A percentile compares a stretch with the other conserved stretches of the same genome.
These are phyloP conservation scores for Thalassaphorura encarpata DNA, from an alignment of 1,140 invertebrate species.

Conservation along the genomic window DNA sequence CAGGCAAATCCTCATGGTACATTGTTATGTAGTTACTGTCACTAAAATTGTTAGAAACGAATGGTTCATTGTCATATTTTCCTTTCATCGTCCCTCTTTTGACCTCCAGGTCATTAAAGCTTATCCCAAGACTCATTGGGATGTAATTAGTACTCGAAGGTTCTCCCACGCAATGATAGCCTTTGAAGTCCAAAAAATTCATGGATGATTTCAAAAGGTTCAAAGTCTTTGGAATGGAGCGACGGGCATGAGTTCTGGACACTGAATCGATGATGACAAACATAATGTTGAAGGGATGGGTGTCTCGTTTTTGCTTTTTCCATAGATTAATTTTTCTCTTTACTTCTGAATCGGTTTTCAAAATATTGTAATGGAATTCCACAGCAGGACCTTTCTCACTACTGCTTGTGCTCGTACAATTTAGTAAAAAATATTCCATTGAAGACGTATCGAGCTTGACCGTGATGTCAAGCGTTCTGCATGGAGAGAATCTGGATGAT, in stretches of 20 bases:
- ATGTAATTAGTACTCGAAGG: slow-evolving; percentile 14
- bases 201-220: background rate
- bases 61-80: slow-evolving; percentile 10
- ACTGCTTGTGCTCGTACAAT: background rate
- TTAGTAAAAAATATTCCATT: background rate
- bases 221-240: slow-evolving; percentile 14
- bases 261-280: slow-evolving; percentile 17
- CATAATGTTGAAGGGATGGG: slow-evolving; percentile 10
- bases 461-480: background rate
- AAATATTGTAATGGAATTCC: no score
- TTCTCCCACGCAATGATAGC: slow-evolving; percentile 14
- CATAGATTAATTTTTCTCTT: background rate
- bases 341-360: no score
- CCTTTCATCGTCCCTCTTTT: slow-evolving; percentile 4
- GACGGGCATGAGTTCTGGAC: slow-evolving; percentile 12
- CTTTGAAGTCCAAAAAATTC: slow-evolving; percentile 20
- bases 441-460: background rate
- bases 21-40: slow-evolving; percentile 20
- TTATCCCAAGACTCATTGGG: slow-evolving; percentile 11
- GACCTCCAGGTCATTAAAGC: slow-evolving; percentile 4
- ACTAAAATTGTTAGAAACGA: slow-evolving; percentile 22
- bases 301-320: background rate
- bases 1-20: slow-evolving; percentile 9
- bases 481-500: background rate
- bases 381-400: background rate